These are phyloP conservation scores for Yponomeuta plumbellus DNA, from an alignment of 2,888 invertebrate genomes.

Conservation along the genomic window DNA sequence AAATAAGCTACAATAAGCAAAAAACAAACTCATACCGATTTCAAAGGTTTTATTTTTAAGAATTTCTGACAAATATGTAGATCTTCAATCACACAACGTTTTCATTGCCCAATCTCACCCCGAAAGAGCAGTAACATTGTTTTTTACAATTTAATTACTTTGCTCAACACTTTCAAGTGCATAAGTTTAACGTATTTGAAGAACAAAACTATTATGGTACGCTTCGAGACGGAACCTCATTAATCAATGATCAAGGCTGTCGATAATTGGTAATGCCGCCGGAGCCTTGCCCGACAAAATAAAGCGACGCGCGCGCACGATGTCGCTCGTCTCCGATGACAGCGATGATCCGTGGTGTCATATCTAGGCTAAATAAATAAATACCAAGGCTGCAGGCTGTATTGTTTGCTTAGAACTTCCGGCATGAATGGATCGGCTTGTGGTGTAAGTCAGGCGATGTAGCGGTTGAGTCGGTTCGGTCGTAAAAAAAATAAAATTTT, in stretches of 20 bases:
- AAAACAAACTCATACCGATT: background rate
- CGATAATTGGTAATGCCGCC: conserved; percentile 8
- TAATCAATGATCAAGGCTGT: conserved; percentile 14
- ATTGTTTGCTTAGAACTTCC: conserved; percentile 10
- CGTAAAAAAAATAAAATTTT: no score
- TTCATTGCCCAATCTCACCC: no score
- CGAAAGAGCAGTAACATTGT: no score
- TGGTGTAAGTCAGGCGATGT: no score
- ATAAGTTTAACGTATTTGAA: background rate
- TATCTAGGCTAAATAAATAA: no score
- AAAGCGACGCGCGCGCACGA: background rate
- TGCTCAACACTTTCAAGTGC: background rate
- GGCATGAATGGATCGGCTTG: background rate
- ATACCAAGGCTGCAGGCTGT: background rate
- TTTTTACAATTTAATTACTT: no score
- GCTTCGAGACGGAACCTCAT: background rate
- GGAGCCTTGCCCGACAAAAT: background rate
- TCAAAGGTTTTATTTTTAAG: background rate
- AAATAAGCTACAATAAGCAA: no score
- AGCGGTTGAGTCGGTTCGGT: no score
- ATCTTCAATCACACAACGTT: no score
- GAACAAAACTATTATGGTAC: conserved; percentile 21
- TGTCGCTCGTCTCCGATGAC: background rate
- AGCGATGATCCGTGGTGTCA: conserved; percentile 5
- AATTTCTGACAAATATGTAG: no score